Base-by-base conservation (phyloP, 2,113 vertebrate species). In the Martes martes region DNA sequence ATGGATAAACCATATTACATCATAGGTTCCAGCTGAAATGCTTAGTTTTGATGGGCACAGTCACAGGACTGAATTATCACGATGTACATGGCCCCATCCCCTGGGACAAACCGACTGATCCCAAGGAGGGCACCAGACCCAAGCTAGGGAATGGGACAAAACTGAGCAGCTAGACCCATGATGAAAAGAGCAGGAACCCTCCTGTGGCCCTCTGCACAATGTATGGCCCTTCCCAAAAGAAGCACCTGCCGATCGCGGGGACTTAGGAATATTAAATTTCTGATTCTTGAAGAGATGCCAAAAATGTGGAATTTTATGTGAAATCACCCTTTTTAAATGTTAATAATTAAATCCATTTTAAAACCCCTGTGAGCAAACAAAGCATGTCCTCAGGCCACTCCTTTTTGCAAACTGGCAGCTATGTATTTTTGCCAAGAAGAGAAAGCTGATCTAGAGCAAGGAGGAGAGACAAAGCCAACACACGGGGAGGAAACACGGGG, bases 351-450 rank as follows among this genome's bases (percentile, higher is more conserved):
- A 93, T 81, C 69, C 42, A 15, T 81, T 94, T 63, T 76, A 69
- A 89, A 94, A 94, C 78, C 57, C 85, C 31, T 52, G 47, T 94
- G 69, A 92, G 63, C 73, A 85, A 90, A 96, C 50, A 86, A 95
- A 65, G 55, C 31, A 11, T 69, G 39, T 59, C 57, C 63, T 59
- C 42, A 91, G 91, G 36, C 78, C 63, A 73, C 88, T 78, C 61
- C 31, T 45, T 81, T 80, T 45, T 83, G 91, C 84, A 84, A 50
- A 80, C 23, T 84, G 88, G 83, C 85, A 79, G 59, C 73, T 89
- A 28, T 63, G 55, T 31, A 61, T 84, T 87, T 92, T 73, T 83
- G 90, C 87, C 93, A 81, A 85, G 63, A 21, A 28, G 69, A 24
- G 26, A 93, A 71, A 55, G 42, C 87, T 80, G 24, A 85, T 31